Percentiles rank a stretch among this genome's conserved stretches.
phyloP scores from a whole-genome alignment of 2,113 vertebrate genomes.

The Microcebus ravelobensis region DNA sequence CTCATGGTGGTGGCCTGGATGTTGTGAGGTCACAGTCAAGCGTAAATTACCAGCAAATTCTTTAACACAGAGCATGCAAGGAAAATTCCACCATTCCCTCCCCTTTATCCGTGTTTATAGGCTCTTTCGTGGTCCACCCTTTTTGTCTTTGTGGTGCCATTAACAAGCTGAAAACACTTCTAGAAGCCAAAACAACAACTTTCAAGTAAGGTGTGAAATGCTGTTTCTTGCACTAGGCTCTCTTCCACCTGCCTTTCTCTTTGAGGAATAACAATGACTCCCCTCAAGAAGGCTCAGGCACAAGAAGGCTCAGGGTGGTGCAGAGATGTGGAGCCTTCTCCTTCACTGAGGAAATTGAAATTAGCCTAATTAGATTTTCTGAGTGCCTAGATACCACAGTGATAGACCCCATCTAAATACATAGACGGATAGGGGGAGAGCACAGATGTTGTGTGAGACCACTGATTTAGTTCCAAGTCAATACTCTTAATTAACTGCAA shows the following conservation, averaged over 20 bases:
- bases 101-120: background rate
- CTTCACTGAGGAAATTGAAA: slow-evolving; percentile 69
- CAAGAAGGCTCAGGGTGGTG: background rate
- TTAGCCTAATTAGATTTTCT: slow-evolving; percentile 74
- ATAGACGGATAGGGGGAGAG: slow-evolving; percentile 71
- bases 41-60: background rate
- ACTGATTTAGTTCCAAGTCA: slow-evolving; percentile 87
- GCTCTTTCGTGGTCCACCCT: background rate
- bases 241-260: slow-evolving; percentile 81
- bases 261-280: slow-evolving; percentile 48
- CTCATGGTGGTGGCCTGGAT: background rate
- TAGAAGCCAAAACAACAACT: slow-evolving; percentile 45
- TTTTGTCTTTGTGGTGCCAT: slow-evolving; percentile 35
- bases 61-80: background rate
- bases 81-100: background rate
- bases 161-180: slow-evolving; percentile 34
- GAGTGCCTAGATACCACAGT: slow-evolving; percentile 41
- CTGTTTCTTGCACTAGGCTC: slow-evolving; percentile 80
- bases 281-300: slow-evolving; percentile 47
- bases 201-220: slow-evolving; percentile 77
- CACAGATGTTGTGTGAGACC: slow-evolving; percentile 86
- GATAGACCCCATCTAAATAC: slow-evolving; percentile 69
- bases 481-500: slow-evolving; percentile 89
- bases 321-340: slow-evolving; percentile 36
- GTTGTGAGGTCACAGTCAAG: background rate